These are phyloP conservation scores for Drosophila setifemur DNA, from an alignment of 1,140 invertebrate species.

Conservation along the genomic window DNA sequence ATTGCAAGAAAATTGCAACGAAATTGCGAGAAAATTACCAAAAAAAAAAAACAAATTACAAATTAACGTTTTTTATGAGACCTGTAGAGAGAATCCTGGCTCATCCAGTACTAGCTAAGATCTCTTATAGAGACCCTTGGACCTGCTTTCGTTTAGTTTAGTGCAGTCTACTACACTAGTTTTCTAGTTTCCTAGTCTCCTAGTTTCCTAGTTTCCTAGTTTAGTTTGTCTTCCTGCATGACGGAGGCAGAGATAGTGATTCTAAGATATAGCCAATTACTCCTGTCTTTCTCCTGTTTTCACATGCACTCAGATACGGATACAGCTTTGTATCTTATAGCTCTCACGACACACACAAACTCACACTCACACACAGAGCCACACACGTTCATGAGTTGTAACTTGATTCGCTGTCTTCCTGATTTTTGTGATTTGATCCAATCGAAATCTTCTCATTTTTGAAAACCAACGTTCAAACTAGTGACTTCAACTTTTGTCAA, in stretches of 20 bases:
- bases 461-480: constrained; percentile 48
- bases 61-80: constrained; percentile 39
- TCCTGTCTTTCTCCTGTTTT: constrained; percentile 24
- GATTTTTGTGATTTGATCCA: constrained; percentile 39
- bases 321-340: too few species aligned
- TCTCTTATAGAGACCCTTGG: constrained; percentile 36
- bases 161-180: neutral
- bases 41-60: constrained; percentile 31
- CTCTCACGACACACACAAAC: neutral
- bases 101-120: constrained; percentile 27
- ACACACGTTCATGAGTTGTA: constrained; percentile 36
- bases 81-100: constrained; percentile 8
- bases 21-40: too few species aligned
- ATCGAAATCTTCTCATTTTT: constrained; percentile 37
- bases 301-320: neutral
- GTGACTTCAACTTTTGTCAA: constrained; percentile 69
- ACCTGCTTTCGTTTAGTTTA: constrained; percentile 31
- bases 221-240: constrained; percentile 28
- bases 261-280: neutral
- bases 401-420: constrained; percentile 62
- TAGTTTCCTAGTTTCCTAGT: constrained; percentile 10
- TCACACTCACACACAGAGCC: constrained; percentile 5
- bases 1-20: constrained; percentile 14
- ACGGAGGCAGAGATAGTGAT: neutral
- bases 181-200: too few species aligned